A percentile compares a stretch with the other conserved stretches of the same genome.
Conservation (phyloP, 2,797 vertebrate genomes). For the Antennarius maculatus region DNA sequence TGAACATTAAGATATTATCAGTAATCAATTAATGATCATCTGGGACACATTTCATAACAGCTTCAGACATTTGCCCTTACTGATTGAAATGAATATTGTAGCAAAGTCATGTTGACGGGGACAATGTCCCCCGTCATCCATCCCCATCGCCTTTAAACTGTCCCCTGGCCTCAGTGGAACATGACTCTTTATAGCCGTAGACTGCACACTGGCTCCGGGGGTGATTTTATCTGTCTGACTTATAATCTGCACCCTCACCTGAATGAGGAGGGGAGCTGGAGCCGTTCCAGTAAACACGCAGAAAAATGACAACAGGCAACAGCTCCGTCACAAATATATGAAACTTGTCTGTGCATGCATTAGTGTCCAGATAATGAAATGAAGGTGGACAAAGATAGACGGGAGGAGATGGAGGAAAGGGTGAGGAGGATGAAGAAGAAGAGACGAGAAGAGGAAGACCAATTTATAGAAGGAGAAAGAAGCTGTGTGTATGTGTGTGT, state of each 20-base stretch:
- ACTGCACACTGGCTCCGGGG: neutral
- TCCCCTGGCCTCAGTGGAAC: constrained; percentile 25
- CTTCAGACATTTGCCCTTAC: neutral
- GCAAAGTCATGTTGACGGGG: constrained; percentile 13
- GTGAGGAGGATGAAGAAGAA: constrained; percentile 2
- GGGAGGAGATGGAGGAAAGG: constrained; percentile 1
- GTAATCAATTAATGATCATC: too few relatives aligned
- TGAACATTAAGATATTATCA: too few relatives aligned
- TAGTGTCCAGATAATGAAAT: neutral
- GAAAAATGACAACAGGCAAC: neutral
- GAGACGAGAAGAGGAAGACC: neutral
- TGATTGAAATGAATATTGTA: constrained; percentile 14
- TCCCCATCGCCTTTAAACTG: constrained; percentile 19
- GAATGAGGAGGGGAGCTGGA: constrained; percentile 19
- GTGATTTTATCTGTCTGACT: constrained; percentile 36
- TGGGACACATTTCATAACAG: neutral
- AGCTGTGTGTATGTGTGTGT: neutral
- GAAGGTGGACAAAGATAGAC: neutral
- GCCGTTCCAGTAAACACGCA: constrained; percentile 14
- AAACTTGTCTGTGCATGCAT: neutral
- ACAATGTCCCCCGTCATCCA: constrained; percentile 30
- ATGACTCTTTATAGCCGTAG: constrained; percentile 38
- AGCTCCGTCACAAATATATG: too few relatives aligned
- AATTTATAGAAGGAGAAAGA: constrained; percentile 9
- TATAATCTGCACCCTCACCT: constrained; percentile 42